Base-by-base conservation (phyloP, 2,888 invertebrate species). In the Lasioglossum zephyrum region DNA sequence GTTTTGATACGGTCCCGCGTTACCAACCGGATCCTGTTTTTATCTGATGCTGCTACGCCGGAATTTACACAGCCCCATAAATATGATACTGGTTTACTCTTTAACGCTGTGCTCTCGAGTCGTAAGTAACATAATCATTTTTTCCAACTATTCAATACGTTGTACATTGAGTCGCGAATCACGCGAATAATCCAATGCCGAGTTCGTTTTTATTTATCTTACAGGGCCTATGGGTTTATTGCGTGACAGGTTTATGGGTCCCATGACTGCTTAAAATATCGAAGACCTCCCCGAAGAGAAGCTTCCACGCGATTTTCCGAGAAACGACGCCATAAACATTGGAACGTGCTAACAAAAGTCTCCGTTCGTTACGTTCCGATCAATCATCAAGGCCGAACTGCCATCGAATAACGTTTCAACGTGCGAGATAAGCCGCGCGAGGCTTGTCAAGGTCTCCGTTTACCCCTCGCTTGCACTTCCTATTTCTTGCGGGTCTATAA, bases 1-100 rank as follows among this genome's bases (percentile, higher is more conserved):
- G 66, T 36, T 66, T 66, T 66, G 66, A 66, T 36, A 66, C 66
- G 66, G 66, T 66, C 18, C 66, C 66, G 36, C 66, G 36, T 8
- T 18, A 66, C 66, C 8, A 36, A 66, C 31, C 36, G 36, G 66
- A 66, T 66, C 36, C 66, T 66, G 9, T 66, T 66, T 66, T 66
- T 66, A 36, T 66, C 66, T 9, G 66, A 66, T 36, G 36, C 0
- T 13, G 6, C 63, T 18, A 18, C 31, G 3, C 18, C 36, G 18
- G 36, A 66, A 36, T 66, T 36, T 18, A 3, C 18, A 9, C 66
- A 18, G 18, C 8, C 2, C 66, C 0, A 22, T 36, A 66, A 36
- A 66, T 36, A 36, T 22, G 8, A 18, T 18, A 22, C 66, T 22
- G 36, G 36, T 66, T 66, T 22, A 18, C 60, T 63, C 31, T 63